These are phyloP conservation scores for Sturnus vulgaris DNA, from an alignment of 2,113 vertebrate species.

Conservation along the genomic window DNA sequence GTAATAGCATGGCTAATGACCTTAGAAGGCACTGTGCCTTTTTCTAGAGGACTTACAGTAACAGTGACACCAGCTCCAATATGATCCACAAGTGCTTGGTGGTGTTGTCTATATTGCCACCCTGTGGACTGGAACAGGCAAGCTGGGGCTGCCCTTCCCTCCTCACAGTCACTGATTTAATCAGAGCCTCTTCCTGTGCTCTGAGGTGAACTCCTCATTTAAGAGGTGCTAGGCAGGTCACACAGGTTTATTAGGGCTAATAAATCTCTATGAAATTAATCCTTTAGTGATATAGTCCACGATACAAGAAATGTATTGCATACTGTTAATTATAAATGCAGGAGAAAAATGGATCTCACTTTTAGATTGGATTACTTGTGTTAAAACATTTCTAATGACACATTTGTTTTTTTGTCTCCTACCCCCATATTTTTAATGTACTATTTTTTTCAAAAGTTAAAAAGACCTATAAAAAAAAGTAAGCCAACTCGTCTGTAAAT, in stretches of 20 bases:
- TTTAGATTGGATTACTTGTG: neutral
- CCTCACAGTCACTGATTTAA: too few species aligned
- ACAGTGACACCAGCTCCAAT: neutral
- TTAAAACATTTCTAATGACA: neutral
- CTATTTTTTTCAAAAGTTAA: neutral
- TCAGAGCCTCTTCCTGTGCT: neutral
- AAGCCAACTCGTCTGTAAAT: neutral
- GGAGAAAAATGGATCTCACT: neutral
- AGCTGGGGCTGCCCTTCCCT: fast-evolving
- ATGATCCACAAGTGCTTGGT: fast-evolving
- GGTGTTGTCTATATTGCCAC: conserved; percentile 28
- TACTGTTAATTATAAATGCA: neutral
- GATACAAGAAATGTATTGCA: neutral
- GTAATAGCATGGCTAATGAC: neutral
- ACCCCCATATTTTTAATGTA: neutral
- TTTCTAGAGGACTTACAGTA: neutral
- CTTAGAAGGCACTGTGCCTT: neutral
- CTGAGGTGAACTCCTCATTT: neutral
- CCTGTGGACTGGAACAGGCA: neutral
- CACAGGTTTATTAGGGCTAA: neutral
- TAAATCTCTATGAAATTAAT: neutral
- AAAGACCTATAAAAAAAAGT: neutral
- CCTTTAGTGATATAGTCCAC: neutral
- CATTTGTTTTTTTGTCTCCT: neutral
- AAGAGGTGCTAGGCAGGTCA: fast-evolving